Evolutionary conservation across 2,797 vertebrate genomes (phyloP), one percentile per base, ranked within the genome.

Genomic region (Macroramphosus scolopax): DNA sequence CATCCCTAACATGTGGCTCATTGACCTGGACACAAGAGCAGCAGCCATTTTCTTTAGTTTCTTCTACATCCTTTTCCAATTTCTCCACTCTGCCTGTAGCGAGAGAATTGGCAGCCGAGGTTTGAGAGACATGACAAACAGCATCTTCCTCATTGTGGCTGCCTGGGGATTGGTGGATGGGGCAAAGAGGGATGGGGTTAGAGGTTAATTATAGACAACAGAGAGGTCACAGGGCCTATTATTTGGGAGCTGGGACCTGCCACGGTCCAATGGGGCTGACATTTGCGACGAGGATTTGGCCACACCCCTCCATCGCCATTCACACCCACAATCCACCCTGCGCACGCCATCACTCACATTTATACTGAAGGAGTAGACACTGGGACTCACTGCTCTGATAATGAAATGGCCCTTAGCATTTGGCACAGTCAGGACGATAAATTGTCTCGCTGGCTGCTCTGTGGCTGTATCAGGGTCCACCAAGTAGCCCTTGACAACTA

Each of bases 171-270:
- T 35, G 35, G 11, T 4, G 17, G 17, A 18, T 10, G 17, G 20
- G 37, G 28, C 4, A 8, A 11, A 32, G n/a, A 15, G 13, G 39
- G 25, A 2, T 87, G 75, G 74, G 92, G 91, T 92, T 86, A 92
- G 85, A 86, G 93, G 92, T 94, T 92, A 95, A 94, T 93, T 88
- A 92, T 86, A 93, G 91, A 92, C 92, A 94, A 90, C 66, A 89
- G 91, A 89, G 92, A 92, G 92, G 91, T 91, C 85, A 75, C 42
- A 16, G 51, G 72, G 69, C 45, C 63, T 77, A 94, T 95, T 92
- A 93, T 90, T 89, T 89, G 89, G 86, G 83, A 89, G 85, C 85
- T 72, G 63, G 87, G 85, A 89, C 89, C 90, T 89, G 89, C 65
- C 92, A 91, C 91, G 91, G 87, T 92, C 90, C 88, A 90, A 79